These are phyloP conservation scores for Eudemis profundana DNA, from an alignment of 2,888 invertebrate species.

Conservation along the genomic window DNA sequence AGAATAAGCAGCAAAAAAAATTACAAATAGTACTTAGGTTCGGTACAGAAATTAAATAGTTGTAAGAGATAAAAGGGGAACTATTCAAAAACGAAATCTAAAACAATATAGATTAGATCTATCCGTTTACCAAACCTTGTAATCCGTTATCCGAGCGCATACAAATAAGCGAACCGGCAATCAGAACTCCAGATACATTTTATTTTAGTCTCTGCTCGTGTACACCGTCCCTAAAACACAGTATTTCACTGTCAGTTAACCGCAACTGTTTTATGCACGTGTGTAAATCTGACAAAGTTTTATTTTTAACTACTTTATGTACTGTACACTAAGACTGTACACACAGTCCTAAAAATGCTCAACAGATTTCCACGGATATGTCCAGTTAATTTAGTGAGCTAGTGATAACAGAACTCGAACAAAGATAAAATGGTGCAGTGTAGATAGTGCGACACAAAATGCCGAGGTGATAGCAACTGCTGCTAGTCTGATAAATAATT, in stretches of 20 bases:
- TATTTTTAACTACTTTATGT: constrained; percentile 20
- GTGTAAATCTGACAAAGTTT: constrained; percentile 1
- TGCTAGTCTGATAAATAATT: constrained; percentile 17
- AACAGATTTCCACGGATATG: constrained; percentile 61
- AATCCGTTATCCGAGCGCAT: constrained; percentile 4
- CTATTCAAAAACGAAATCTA: not conserved
- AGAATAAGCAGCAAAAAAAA: too few species aligned
- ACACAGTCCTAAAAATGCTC: constrained; percentile 25
- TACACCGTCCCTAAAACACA: constrained; percentile 26
- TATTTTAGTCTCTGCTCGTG: constrained; percentile 60
- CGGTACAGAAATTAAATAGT: too few species aligned
- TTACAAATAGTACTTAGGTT: too few species aligned
- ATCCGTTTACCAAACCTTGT: constrained; percentile 7
- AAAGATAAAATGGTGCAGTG: constrained; percentile 65
- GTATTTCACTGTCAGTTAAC: constrained; percentile 29
- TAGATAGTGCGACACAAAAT: constrained; percentile 72
- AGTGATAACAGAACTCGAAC: constrained; percentile 65
- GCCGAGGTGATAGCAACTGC: constrained; percentile 49
- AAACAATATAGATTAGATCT: not conserved
- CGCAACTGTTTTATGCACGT: constrained; percentile 21
- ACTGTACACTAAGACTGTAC: too few species aligned
- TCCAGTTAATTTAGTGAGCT: constrained; percentile 71
- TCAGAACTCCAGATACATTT: constrained; percentile 47
- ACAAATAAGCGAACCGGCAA: constrained; percentile 4
- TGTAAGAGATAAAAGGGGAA: too few species aligned